Evolutionary conservation across 2,888 invertebrate genomes (phyloP).

Genomic region (Beris morrisii): DNA sequence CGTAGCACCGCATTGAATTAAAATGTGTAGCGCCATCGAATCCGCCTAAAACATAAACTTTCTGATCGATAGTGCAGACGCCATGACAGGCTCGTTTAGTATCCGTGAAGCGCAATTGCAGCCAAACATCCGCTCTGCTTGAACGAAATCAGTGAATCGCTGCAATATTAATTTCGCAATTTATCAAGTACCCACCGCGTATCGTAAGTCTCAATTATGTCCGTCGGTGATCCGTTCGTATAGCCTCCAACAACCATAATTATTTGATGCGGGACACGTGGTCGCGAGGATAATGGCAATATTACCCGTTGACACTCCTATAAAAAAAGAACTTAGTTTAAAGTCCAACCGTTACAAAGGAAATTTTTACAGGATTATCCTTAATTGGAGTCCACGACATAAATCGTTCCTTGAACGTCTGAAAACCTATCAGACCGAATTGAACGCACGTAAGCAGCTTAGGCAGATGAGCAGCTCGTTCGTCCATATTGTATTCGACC

Average conservation of each 20-base stretch:
- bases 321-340: constrained; percentile 3
- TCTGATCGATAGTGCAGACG: constrained; percentile 68
- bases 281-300: constrained; percentile 64
- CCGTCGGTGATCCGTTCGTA: constrained; percentile 82
- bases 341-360: neutral
- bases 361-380: constrained; percentile 55
- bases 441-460: constrained; percentile 66
- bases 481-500: constrained; percentile 64
- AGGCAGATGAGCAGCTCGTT: constrained; percentile 61
- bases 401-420: constrained; percentile 62
- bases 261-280: constrained; percentile 75
- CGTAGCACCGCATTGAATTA: constrained; percentile 77
- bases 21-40: constrained; percentile 79
- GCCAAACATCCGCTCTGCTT: constrained; percentile 74
- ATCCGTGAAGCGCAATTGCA: constrained; percentile 55
- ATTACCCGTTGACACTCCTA: constrained; percentile 62
- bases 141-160: constrained; percentile 36
- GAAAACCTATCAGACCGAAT: constrained; percentile 66
- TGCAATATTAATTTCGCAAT: neutral
- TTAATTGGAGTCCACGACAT: constrained; percentile 60
- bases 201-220: constrained; percentile 77
- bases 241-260: constrained; percentile 84
- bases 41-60: constrained; percentile 80
- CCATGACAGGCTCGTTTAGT: constrained; percentile 79
- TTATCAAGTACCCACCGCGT: constrained; percentile 62